phyloP scores from a whole-genome alignment of 2,113 vertebrate genomes.

The Hemicordylus capensis region DNA sequence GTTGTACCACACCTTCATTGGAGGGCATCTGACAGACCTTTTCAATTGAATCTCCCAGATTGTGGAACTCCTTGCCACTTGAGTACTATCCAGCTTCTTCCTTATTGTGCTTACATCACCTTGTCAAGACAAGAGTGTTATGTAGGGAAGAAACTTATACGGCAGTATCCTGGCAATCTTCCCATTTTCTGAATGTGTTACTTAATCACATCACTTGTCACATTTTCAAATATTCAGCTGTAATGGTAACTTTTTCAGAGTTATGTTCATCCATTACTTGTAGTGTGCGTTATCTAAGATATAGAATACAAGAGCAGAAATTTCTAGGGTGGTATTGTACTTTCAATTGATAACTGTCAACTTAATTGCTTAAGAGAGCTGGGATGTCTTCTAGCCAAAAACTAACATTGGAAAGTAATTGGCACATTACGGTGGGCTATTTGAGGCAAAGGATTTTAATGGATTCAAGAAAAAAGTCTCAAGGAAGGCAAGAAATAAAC shows the following conservation, averaged over 20 bases:
- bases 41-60: too few species aligned
- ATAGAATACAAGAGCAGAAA: rapidly evolving
- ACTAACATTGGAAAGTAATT: conserved; percentile 8
- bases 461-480: conserved; percentile 6
- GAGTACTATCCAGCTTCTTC: too few species aligned
- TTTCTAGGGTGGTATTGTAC: neutral
- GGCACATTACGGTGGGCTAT: neutral
- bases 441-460: conserved; percentile 26
- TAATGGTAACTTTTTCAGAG: neutral
- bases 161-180: neutral
- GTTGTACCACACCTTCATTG: too few species aligned
- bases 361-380: conserved; percentile 38
- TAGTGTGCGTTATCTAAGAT: rapidly evolving
- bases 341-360: neutral
- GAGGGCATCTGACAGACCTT: too few species aligned
- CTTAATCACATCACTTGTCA: rapidly evolving
- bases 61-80: too few species aligned
- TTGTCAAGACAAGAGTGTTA: too few species aligned
- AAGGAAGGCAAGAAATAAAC: conserved; percentile 11
- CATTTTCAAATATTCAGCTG: neutral
- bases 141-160: rapidly evolving
- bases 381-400: neutral
- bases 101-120: neutral
- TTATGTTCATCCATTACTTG: neutral
- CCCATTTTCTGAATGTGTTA: neutral